Base-by-base conservation (phyloP, 2,113 vertebrate genomes). In the Ictidomys tridecemlineatus region DNA sequence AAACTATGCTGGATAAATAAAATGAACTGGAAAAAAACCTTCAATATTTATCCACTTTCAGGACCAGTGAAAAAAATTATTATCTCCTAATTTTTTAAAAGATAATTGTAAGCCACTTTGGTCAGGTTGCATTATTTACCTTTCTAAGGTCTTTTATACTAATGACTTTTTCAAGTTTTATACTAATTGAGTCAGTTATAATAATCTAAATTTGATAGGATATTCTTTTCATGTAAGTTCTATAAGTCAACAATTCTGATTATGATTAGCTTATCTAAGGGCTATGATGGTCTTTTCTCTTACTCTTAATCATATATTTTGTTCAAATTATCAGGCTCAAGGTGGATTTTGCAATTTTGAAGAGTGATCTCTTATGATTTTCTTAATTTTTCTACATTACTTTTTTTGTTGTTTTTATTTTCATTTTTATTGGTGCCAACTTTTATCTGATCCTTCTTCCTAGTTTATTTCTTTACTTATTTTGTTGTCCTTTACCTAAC, bases 161-260 rank as follows among this genome's bases (percentile, higher is more conserved):
- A 69, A 82, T 76, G 14, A 82, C 0, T 1, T 17, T 69, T 53
- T 70, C n/a, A 53, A 93, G 17, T 69, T 90, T 70, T 80, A 63
- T 42, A 89, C 65, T 37, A 84, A 92, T 4, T 74, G 77, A 93
- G 16, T 74, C 26, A 63, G 58, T 77, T 87, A 77, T 86, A 86
- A 45, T 30, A 74, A 80, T 78, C 84, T 80, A 76, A 86, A 93
- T 87, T 96, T 93, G 3, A 18, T 82, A 95, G 8, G 18, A 77
- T 37, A 85, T 51, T 51, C 5, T 85, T 90, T 90, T 70, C 34
- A 61, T 73, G 32, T 48, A 93, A 12, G 17, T 76, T 93, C 77
- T 20, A 30, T 1, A 76, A 37, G 2, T 30, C 86, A 69, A 45
- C n/a, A 42, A 72, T 48, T 82, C 16, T 34, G 32, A n/a, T 42